Percentiles rank a stretch among this genome's conserved stretches.
Conservation (phyloP, 2,797 vertebrate species). For the Spinus olivaceus region DNA sequence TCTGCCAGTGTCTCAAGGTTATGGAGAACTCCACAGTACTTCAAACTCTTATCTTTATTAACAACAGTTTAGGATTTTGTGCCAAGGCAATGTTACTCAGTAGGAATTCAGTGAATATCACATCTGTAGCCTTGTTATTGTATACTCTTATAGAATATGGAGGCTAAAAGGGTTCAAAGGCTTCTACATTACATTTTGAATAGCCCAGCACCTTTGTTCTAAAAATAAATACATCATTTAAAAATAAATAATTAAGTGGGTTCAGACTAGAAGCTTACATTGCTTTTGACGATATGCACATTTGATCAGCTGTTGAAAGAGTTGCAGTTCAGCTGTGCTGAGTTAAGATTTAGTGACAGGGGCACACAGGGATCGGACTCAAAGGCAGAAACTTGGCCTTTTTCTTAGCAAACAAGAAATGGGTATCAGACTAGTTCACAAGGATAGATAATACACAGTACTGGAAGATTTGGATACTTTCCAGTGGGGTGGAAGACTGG, state of each 20-base stretch:
- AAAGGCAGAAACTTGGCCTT: not conserved
- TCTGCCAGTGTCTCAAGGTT: not conserved
- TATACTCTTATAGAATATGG: not conserved
- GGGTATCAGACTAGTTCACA: not conserved
- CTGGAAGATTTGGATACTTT: not conserved
- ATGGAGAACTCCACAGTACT: not conserved
- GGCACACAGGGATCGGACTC: not conserved
- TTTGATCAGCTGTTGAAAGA: slow-evolving; percentile 49
- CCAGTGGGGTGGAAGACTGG: not conserved
- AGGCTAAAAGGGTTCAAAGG: not conserved
- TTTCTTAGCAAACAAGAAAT: not conserved
- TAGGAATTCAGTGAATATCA: not conserved
- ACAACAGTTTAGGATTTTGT: not conserved
- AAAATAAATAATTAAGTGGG: slow-evolving; percentile 48
- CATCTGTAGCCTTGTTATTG: not conserved
- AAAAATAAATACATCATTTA: not conserved
- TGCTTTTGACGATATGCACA: slow-evolving; percentile 21
- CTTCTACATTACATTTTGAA: slow-evolving; percentile 15
- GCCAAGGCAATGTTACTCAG: not conserved
- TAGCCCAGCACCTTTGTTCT: slow-evolving; percentile 16
- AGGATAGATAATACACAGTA: not conserved
- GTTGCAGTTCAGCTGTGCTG: not conserved
- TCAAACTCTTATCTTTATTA: not conserved
- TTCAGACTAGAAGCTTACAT: not conserved
- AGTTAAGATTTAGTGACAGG: slow-evolving; percentile 12